These are phyloP conservation scores for Periplaneta americana DNA, from an alignment of 1,140 invertebrate genomes.

Conservation along the genomic window DNA sequence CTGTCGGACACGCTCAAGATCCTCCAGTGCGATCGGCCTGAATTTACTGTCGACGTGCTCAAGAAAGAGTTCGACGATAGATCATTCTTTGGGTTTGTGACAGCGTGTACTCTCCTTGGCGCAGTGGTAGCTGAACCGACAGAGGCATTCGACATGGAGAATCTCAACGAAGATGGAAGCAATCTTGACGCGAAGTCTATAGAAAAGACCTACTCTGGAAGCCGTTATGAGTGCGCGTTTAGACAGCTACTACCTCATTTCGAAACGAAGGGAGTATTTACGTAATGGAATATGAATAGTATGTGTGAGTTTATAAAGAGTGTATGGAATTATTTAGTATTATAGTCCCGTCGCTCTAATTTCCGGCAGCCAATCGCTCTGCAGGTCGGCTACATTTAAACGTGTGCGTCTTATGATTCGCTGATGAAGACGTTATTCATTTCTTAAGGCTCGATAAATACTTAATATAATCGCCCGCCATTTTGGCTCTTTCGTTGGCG, in stretches of 20 bases:
- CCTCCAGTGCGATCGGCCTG: background rate
- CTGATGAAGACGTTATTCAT: no score
- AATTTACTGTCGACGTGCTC: background rate
- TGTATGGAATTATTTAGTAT: no score
- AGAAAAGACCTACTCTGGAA: background rate
- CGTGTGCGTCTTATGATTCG: no score
- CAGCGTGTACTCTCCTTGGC: background rate
- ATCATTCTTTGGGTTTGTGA: conserved; percentile 8
- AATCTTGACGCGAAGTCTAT: background rate
- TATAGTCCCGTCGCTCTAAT: no score
- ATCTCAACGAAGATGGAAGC: background rate
- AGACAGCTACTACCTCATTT: background rate
- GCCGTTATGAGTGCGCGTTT: background rate
- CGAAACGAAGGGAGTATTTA: background rate
- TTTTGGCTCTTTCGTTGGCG: no score
- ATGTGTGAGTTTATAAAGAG: no score
- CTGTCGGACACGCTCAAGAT: conserved; percentile 6
- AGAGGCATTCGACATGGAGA: background rate
- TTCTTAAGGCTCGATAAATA: no score
- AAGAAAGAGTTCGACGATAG: conserved; percentile 10
- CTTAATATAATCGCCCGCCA: no score
- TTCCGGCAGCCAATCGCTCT: no score
- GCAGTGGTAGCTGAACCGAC: conserved; percentile 1
- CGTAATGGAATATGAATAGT: no score
- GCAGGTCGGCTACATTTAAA: no score